These are phyloP conservation scores for Seira musarum DNA, from an alignment of 2,888 invertebrate species.

Conservation along the genomic window DNA sequence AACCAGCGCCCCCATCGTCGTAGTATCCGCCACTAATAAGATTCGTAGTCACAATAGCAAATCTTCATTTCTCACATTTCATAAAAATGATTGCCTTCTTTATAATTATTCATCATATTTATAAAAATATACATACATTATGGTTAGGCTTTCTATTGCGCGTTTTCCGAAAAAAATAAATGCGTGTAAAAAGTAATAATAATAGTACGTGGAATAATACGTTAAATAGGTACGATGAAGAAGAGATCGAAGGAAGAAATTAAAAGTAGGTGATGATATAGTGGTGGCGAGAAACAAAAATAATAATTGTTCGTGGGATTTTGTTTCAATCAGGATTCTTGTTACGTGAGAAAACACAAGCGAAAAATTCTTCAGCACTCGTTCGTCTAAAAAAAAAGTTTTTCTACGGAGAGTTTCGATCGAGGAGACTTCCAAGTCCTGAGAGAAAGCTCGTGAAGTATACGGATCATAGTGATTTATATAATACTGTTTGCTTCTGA, in stretches of 20 bases:
- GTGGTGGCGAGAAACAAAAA: conserved; percentile 16
- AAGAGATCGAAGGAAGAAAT: conserved; percentile 30
- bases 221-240: conserved; percentile 37
- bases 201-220: conserved; percentile 19
- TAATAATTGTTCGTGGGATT: conserved; percentile 9
- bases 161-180: conserved; percentile 42
- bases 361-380: conserved; percentile 27
- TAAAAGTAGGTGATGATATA: conserved; percentile 10
- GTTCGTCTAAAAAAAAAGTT: conserved; percentile 20
- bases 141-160: conserved; percentile 53
- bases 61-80: conserved; percentile 37
- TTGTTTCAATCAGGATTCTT: neutral
- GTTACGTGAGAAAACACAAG: conserved; percentile 53
- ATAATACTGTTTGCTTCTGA: neutral
- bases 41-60: conserved; percentile 61
- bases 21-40: conserved; percentile 65
- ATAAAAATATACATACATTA: conserved; percentile 32
- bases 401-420: conserved; percentile 60
- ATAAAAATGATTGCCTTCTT: conserved; percentile 33
- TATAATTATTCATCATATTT: conserved; percentile 16
- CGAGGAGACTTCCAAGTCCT: conserved; percentile 64
- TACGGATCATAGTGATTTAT: conserved; percentile 26
- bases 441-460: conserved; percentile 59
- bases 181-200: neutral
- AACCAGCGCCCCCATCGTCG: conserved; percentile 60